Conservation (phyloP, 2,113 vertebrate species). For the Tychaedon coryphoeus region DNA sequence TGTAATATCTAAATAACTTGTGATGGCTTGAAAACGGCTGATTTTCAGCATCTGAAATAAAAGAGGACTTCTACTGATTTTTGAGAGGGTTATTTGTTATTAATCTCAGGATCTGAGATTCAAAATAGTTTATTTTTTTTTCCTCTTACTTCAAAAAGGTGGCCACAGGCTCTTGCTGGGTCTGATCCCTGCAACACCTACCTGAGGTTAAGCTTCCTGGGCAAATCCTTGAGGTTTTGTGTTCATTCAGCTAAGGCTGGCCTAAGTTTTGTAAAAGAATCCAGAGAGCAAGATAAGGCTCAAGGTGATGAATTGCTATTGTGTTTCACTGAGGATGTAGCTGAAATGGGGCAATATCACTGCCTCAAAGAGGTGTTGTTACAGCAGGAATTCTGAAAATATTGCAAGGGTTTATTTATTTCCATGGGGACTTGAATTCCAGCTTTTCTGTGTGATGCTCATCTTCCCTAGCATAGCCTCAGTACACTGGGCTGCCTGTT, state of each 20-base stretch:
- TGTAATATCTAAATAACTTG: neutral
- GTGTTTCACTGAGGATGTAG: neutral
- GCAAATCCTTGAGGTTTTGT: neutral
- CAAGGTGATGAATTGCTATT: neutral
- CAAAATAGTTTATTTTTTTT: rapidly evolving
- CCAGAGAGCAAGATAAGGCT: neutral
- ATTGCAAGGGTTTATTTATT: neutral
- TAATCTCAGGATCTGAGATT: neutral
- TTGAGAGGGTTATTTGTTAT: neutral
- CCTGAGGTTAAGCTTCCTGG: neutral
- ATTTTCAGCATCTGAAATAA: neutral
- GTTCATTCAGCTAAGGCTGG: neutral
- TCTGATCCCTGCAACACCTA: neutral
- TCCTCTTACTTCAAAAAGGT: neutral
- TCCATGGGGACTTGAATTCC: neutral
- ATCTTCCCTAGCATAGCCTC: neutral
- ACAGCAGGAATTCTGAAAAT: neutral
- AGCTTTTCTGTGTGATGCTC: neutral
- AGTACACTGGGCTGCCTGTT: neutral
- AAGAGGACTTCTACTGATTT: neutral
- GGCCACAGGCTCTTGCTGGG: neutral
- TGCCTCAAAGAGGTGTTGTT: neutral
- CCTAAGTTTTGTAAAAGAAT: neutral
- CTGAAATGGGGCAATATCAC: neutral
- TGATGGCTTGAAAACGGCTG: neutral